A percentile compares a stretch with the other conserved stretches of the same genome.
Evolutionary conservation across 2,888 invertebrate genomes (phyloP).

Genomic region (Acronicta alni): DNA sequence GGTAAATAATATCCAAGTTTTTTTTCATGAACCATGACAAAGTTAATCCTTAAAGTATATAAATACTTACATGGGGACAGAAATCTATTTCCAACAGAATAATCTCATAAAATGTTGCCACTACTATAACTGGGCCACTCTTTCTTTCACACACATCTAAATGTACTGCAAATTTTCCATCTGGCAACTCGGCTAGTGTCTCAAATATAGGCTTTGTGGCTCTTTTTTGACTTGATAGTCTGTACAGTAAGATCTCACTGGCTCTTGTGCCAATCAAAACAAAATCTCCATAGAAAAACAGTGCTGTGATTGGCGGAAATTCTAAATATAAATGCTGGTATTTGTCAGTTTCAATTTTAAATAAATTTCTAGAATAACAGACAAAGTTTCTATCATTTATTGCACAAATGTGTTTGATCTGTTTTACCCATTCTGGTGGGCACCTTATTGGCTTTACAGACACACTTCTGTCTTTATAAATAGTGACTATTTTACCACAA

Average conservation of each 20-base stretch:
- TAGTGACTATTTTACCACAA: conserved; percentile 74
- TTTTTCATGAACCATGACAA: not conserved
- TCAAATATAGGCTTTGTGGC: conserved; percentile 73
- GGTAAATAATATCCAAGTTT: too few relatives aligned
- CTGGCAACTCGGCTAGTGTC: conserved; percentile 69
- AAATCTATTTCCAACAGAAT: conserved; percentile 73
- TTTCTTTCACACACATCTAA: conserved; percentile 79
- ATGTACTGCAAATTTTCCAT: conserved; percentile 76
- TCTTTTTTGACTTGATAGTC: conserved; percentile 71
- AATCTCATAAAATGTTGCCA: conserved; percentile 76
- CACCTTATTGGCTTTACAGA: conserved; percentile 63
- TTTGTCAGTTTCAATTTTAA: conserved; percentile 77
- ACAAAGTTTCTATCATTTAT: conserved; percentile 77
- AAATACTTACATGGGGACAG: conserved; percentile 76
- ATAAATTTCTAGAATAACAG: conserved; percentile 78
- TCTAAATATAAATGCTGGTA: conserved; percentile 78
- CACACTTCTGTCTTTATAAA: conserved; percentile 58
- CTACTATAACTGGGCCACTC: conserved; percentile 75
- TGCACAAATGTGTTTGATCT: conserved; percentile 72
- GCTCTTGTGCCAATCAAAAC: conserved; percentile 74
- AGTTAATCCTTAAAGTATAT: too few relatives aligned
- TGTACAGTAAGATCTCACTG: conserved; percentile 77
- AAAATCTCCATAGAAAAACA: conserved; percentile 80
- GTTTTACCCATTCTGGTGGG: conserved; percentile 77
- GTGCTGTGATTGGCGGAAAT: conserved; percentile 77